Evolutionary conservation across 2,797 vertebrate genomes (phyloP).

Genomic region (Mastacembelus armatus): DNA sequence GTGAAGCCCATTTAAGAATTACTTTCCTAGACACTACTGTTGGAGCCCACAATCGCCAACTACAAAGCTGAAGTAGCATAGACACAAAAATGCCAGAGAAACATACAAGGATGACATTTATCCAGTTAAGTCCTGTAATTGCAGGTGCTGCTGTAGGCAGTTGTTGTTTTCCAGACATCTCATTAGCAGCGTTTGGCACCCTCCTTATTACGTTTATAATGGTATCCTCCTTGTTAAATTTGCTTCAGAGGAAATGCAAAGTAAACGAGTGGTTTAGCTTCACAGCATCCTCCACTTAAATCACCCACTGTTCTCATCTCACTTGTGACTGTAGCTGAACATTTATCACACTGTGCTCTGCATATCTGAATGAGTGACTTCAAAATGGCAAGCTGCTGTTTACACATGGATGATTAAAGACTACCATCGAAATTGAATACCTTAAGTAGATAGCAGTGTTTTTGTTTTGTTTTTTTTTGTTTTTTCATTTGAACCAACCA

Average conservation of each 20-base stretch:
- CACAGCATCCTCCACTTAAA: slow-evolving; percentile 11
- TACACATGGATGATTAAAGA: background rate
- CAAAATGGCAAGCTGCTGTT: slow-evolving; percentile 15
- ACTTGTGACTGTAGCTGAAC: slow-evolving; percentile 12
- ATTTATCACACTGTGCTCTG: background rate
- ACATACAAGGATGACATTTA: slow-evolving; percentile 59
- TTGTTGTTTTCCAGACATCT: slow-evolving; percentile 64
- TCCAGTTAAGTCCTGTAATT: slow-evolving; percentile 52
- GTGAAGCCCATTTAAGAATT: no score
- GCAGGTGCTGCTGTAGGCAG: slow-evolving; percentile 52
- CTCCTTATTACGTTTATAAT: slow-evolving; percentile 54
- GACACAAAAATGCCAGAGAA: slow-evolving; percentile 32
- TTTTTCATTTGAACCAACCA: background rate
- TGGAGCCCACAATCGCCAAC: slow-evolving; percentile 10
- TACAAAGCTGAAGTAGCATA: slow-evolving; percentile 24
- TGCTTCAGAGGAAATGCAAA: slow-evolving; percentile 46
- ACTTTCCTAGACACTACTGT: no score
- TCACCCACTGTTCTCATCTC: slow-evolving; percentile 16
- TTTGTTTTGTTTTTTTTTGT: no score
- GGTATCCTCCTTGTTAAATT: slow-evolving; percentile 42
- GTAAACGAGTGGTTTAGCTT: slow-evolving; percentile 20
- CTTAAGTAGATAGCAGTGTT: no score
- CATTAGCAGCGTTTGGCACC: slow-evolving; percentile 57
- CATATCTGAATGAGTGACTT: slow-evolving; percentile 28
- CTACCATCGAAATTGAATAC: no score